Conservation (phyloP, 2,888 invertebrate genomes). For the Archips xylosteana region DNA sequence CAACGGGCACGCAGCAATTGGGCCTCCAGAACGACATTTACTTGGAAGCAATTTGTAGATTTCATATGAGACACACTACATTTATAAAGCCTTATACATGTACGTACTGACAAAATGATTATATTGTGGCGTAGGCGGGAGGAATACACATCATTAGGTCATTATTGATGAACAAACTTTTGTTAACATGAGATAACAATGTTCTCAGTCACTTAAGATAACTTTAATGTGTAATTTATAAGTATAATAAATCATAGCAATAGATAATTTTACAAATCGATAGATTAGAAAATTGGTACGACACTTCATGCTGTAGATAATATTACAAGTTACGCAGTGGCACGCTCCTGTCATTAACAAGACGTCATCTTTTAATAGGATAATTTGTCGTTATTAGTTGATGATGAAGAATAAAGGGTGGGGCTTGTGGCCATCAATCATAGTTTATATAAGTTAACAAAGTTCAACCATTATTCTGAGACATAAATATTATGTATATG, state of each 20-base stretch:
- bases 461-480: conserved; percentile 44
- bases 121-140: conserved; percentile 37
- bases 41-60: conserved; percentile 59
- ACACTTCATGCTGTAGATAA: conserved; percentile 43
- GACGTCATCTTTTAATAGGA: conserved; percentile 58
- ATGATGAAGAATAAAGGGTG: conserved; percentile 63
- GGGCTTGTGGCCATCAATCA: conserved; percentile 60
- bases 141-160: conserved; percentile 40
- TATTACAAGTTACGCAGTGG: conserved; percentile 46
- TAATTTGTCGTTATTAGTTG: conserved; percentile 71
- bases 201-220: neutral
- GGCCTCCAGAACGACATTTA: conserved; percentile 60
- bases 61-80: conserved; percentile 50
- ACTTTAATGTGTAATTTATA: neutral
- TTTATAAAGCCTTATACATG: conserved; percentile 48
- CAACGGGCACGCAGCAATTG: conserved; percentile 67
- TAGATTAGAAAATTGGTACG: conserved; percentile 13
- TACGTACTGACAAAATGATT: conserved; percentile 39
- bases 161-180: conserved; percentile 9
- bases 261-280: neutral
- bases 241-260: neutral
- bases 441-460: conserved; percentile 61
- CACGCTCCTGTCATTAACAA: conserved; percentile 48
- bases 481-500: conserved; percentile 14
- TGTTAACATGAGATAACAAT: neutral